A percentile compares a stretch with the other conserved stretches of the same genome.
phyloP scores from a whole-genome alignment of 2,797 vertebrate species.

The Gadopsis marmoratus region DNA sequence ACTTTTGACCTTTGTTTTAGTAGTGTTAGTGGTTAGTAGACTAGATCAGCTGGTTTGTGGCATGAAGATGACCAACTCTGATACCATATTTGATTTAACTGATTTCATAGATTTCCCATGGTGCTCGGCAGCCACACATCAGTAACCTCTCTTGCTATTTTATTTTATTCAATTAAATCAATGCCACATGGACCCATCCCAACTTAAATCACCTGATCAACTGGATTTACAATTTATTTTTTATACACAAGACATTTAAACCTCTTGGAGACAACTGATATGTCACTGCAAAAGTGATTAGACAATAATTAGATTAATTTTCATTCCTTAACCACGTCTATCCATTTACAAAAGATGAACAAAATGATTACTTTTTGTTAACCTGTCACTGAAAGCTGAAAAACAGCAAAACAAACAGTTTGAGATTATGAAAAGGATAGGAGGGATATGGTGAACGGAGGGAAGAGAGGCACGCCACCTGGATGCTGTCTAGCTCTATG shows the following conservation, averaged over 20 bases:
- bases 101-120: conserved; percentile 2
- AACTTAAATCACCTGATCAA: neutral
- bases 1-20: neutral
- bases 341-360: neutral
- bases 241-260: neutral
- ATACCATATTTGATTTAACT: neutral
- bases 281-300: neutral
- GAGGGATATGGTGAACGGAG: conserved; percentile 2
- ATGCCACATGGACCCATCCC: neutral
- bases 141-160: neutral
- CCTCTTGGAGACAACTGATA: neutral
- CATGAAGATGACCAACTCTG: neutral
- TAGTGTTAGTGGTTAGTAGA: too few relatives aligned
- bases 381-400: neutral
- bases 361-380: neutral
- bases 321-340: neutral
- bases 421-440: neutral
- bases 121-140: neutral
- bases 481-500: conserved; percentile 68
- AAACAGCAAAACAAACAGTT: conserved; percentile 18
- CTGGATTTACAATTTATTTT: neutral
- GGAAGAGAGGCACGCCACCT: conserved; percentile 57
- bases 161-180: neutral
- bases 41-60: neutral
- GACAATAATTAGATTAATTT: neutral